Evolutionary conservation across 30 jellyfish, hydroid and myxozoan genomes (phyloP), one percentile per base, ranked within the genome.

Genomic region (Hydractinia echinata): DNA sequence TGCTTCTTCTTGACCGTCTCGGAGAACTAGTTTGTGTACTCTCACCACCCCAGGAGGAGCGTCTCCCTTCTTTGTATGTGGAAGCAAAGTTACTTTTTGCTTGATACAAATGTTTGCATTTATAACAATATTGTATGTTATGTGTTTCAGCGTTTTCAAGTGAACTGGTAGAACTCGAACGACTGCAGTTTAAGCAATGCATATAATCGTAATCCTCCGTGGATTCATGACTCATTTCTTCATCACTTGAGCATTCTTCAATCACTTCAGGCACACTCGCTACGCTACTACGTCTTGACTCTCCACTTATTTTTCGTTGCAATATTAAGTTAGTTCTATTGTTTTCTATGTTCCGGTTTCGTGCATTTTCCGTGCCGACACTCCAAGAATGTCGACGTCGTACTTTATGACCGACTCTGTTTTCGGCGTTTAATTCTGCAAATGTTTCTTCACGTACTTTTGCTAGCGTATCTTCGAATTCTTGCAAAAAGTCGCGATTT

Each of bases 161-260:
- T 7, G 74, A 64, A 4, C 51, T 64, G 10, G 74, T 64, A n/a
- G 74, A 64, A n/a, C 74, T 51, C 0, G 74, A 64, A 1, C 74
- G 74, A 64, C 74, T 64, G 74, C 74, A 64, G 16, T 64, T 64
- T 5, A 64, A n/a, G 6, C 74, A 64, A 64, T 64, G 74, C 74
- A 64, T 64, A 2, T 64, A 64, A 51, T 64, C 74, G 39, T 6
- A 64, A n/a, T 64, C 74, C 6, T 64, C 74, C 3, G 39, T n/a
- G 10, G 74, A 51, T 44, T 13, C 39, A 7, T 64, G 51, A 51
- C 74, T n/a, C 9, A 64, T 44, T 71, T 71, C 81, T 19, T 71
- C 81, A 71, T 71, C 81, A 20, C 81, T 50, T 48, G 81, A 71
- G 81, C 81, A 71, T 71, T 71, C 81, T 50, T 71, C 81, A 8